Conservation (phyloP, 37 sponge, comb jelly and placozoan genomes). For the Crambe crambe region DNA sequence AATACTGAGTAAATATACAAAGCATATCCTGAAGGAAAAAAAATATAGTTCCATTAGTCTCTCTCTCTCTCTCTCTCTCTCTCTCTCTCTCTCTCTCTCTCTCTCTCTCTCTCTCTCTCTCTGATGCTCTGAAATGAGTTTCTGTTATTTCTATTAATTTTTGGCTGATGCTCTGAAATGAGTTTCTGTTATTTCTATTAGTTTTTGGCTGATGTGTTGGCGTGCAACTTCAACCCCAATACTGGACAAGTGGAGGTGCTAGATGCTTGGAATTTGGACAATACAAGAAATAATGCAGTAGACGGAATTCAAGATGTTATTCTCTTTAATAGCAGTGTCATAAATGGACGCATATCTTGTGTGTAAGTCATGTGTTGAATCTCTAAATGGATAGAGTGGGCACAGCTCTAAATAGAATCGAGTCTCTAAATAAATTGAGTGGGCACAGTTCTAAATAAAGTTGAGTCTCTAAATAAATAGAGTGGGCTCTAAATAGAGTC, state of each 20-base stretch:
- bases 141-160: background rate
- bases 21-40: too few species aligned
- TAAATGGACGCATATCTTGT: constrained; percentile 3
- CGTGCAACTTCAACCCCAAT: constrained; percentile 7
- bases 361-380: background rate
- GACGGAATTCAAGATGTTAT: background rate
- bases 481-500: too few species aligned
- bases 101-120: background rate
- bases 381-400: too few species aligned
- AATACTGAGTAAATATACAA: too few species aligned
- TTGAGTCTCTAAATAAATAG: too few species aligned
- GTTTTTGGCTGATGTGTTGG: constrained; percentile 27
- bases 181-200: background rate
- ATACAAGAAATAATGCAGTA: background rate
- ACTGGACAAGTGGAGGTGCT: background rate
- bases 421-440: too few species aligned
- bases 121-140: background rate
- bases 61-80: background rate
- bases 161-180: background rate
- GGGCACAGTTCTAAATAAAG: too few species aligned
- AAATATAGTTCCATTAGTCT: background rate
- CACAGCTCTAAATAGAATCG: too few species aligned
- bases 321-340: constrained; percentile 1
- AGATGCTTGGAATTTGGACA: constrained; percentile 9
- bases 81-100: background rate